Base-by-base conservation (phyloP, 2,113 vertebrate species). In the Lycaon pictus region DNA sequence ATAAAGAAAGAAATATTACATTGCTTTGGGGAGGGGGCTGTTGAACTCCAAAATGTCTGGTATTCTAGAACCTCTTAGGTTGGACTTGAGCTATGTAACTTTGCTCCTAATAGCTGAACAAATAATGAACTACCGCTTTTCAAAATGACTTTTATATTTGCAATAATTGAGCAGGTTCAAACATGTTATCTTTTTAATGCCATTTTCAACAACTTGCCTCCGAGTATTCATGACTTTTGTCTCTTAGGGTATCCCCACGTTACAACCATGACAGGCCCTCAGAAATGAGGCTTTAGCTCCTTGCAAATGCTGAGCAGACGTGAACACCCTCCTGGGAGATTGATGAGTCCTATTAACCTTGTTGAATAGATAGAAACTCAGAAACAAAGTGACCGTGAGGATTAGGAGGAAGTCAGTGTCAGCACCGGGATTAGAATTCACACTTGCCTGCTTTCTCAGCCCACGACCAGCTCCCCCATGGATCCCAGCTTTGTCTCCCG, bases 401-500 rank as follows among this genome's bases (percentile, higher is more conserved):
- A 97, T 97, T 95, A 97, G 56, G 95, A 96, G 95, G 96, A 98
- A 98, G 97, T 96, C 98, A 96, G 5, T 96, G 97, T 96, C 95
- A 96, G 90, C 97, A 96, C 80, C 62, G 76, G 97, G 96, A 97
- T 98, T 96, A 97, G 97, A 97, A 97, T 97, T 98, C 96, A 98
- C 95, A 96, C 94, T 98, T 97, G 94, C 92, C 94, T 96, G 96
- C 76, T 97, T 98, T 97, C 96, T 96, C 85, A 97, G 84, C 95
- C 92, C 83, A 90, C 0, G 25, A 90, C 63, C 95, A 95, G 84
- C 95, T 97, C 95, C 97, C 94, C 96, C 60, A 71, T 0, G 3
- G 92, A 85, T 95, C 89, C 29, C 43, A 92, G 87, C 74, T 97
- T 96, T 98, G 96, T 97, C 83, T 95, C 29, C 67, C 7, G 82